phyloP scores from a whole-genome alignment of 2,888 invertebrate species.

The Acanthosepion esculentum region DNA sequence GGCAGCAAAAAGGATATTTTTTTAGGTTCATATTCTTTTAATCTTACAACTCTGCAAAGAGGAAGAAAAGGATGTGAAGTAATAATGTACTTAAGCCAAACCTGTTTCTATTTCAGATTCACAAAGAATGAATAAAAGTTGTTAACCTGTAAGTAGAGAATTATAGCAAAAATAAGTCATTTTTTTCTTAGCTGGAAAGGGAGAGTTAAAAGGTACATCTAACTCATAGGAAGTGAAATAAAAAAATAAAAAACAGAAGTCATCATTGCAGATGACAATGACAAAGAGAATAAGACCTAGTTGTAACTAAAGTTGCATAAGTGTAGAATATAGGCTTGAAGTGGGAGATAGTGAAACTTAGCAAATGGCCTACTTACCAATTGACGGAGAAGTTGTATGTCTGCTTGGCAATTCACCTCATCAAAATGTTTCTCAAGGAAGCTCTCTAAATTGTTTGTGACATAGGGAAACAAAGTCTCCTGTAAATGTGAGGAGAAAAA shows the following conservation, averaged over 20 bases:
- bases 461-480: slow-evolving; percentile 79
- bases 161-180: background rate
- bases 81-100: background rate
- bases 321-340: slow-evolving; percentile 36
- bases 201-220: background rate
- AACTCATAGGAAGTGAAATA: background rate
- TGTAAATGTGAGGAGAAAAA: slow-evolving; percentile 57
- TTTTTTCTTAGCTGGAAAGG: background rate
- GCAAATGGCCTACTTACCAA: slow-evolving; percentile 76
- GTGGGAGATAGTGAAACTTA: background rate
- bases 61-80: too few species aligned
- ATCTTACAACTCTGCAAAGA: too few species aligned
- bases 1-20: too few species aligned
- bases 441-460: slow-evolving; percentile 82
- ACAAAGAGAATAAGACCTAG: background rate
- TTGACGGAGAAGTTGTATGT: slow-evolving; percentile 81
- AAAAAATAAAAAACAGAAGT: background rate
- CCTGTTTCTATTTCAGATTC: background rate
- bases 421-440: slow-evolving; percentile 85
- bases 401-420: slow-evolving; percentile 80
- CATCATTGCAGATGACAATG: background rate
- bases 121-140: background rate
- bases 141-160: slow-evolving; percentile 14
- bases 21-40: too few species aligned
- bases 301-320: slow-evolving; percentile 25